phyloP scores from a whole-genome alignment of 2,113 vertebrate species.

The rat (Rattus norvegicus) region DNA sequence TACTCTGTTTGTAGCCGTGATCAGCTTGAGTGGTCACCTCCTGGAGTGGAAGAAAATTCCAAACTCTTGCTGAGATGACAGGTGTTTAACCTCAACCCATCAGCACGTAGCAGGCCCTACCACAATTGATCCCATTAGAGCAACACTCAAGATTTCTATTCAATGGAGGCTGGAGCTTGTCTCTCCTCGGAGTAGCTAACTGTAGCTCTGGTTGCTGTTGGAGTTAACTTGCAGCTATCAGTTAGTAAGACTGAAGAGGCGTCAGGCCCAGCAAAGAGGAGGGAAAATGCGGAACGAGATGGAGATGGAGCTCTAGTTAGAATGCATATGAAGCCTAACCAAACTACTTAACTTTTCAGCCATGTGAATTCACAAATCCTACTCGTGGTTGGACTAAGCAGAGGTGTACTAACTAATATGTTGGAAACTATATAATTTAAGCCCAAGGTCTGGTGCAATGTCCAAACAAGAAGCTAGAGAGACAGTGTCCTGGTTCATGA shows the following conservation, averaged over 20 bases:
- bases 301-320: not conserved
- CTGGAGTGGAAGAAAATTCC: not conserved
- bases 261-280: not conserved
- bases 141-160: not conserved
- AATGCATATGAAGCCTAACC: not conserved
- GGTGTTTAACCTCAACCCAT: not conserved
- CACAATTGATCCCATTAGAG: not conserved
- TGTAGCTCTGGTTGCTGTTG: not conserved
- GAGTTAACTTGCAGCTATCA: not conserved
- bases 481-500: not conserved
- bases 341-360: not conserved
- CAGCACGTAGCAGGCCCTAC: not conserved
- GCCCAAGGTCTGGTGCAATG: not conserved
- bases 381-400: not conserved
- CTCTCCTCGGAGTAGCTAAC: not conserved
- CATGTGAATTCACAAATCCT: not conserved
- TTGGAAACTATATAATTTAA: not conserved
- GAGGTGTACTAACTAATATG: not conserved
- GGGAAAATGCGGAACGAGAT: not conserved
- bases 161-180: not conserved
- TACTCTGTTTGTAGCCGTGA: not conserved
- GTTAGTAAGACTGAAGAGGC: not conserved
- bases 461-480: not conserved
- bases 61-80: not conserved
- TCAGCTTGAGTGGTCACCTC: not conserved